phyloP scores from a whole-genome alignment of 2,113 vertebrate genomes.

The Crotalus tigris region DNA sequence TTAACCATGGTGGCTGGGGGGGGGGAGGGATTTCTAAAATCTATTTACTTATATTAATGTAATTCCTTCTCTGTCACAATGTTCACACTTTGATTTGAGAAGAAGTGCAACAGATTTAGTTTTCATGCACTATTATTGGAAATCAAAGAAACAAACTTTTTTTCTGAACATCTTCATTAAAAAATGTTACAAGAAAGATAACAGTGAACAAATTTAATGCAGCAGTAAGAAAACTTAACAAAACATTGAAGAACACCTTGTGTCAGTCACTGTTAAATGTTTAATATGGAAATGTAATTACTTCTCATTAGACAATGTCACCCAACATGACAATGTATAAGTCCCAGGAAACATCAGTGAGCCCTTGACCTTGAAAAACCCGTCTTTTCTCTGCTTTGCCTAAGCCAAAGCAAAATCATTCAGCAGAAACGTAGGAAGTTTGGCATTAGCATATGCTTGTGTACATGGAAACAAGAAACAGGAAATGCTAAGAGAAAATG shows the following conservation, averaged over 20 bases:
- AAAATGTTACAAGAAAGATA: conserved; percentile 55
- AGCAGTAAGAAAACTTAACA: conserved; percentile 47
- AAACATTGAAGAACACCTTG: background rate
- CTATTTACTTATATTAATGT: conserved; percentile 7
- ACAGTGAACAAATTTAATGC: conserved; percentile 51
- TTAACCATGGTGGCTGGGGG: background rate
- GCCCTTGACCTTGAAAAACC: background rate
- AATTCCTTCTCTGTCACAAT: conserved; percentile 14
- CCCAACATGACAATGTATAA: background rate
- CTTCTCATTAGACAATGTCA: background rate
- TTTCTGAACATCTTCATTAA: conserved; percentile 48
- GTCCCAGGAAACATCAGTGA: background rate
- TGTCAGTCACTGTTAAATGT: conserved; percentile 17
- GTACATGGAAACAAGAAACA: background rate
- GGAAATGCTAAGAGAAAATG: background rate
- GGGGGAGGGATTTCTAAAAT: background rate
- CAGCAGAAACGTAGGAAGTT: background rate
- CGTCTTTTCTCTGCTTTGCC: background rate
- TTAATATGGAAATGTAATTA: background rate
- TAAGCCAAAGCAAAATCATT: background rate
- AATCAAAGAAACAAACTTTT: background rate
- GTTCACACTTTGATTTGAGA: conserved; percentile 36
- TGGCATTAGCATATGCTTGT: background rate
- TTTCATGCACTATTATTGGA: conserved; percentile 37
- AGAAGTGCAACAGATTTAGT: conserved; percentile 44